phyloP scores from a whole-genome alignment of 2,888 invertebrate genomes.

The Hypomecis atomaria region DNA sequence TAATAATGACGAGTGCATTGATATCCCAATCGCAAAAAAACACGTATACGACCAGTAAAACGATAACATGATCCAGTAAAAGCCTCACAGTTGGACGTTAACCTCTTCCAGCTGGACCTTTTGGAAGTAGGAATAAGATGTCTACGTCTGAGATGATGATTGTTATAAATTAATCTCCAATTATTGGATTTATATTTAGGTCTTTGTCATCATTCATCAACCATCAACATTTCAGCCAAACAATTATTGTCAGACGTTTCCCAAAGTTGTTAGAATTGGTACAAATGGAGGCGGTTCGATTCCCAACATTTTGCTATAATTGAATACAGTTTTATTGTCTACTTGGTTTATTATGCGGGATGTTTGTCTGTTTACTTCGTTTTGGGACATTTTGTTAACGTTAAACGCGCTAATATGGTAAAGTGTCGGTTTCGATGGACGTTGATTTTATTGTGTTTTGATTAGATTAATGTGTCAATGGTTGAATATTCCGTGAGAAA shows the following conservation, averaged over 20 bases:
- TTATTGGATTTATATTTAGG: no score
- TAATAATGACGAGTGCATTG: no score
- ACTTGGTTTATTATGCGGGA: constrained; percentile 72
- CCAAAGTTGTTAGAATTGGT: constrained; percentile 61
- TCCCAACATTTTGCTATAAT: constrained; percentile 61
- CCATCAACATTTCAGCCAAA: constrained; percentile 6
- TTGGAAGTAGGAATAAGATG: no score
- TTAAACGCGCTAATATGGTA: constrained; percentile 43
- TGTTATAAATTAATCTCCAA: no score
- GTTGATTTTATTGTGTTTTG: constrained; percentile 35
- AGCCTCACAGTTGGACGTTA: no score
- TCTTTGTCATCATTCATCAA: constrained; percentile 17
- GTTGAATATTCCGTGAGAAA: constrained; percentile 19
- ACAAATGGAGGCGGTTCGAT: constrained; percentile 67
- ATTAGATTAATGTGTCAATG: constrained; percentile 13
- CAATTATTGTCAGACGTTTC: constrained; percentile 21
- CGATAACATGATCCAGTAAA: no score
- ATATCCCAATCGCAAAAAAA: no score
- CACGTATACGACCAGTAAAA: no score
- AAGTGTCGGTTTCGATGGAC: constrained; percentile 38
- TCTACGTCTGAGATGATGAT: no score
- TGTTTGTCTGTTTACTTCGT: constrained; percentile 69
- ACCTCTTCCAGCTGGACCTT: no score
- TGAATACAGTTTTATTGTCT: constrained; percentile 42
- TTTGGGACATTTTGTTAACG: constrained; percentile 54